Evolutionary conservation across 2,113 vertebrate species (phyloP), one percentile per base, ranked within the genome.

Genomic region (Madoqua kirkii): DNA sequence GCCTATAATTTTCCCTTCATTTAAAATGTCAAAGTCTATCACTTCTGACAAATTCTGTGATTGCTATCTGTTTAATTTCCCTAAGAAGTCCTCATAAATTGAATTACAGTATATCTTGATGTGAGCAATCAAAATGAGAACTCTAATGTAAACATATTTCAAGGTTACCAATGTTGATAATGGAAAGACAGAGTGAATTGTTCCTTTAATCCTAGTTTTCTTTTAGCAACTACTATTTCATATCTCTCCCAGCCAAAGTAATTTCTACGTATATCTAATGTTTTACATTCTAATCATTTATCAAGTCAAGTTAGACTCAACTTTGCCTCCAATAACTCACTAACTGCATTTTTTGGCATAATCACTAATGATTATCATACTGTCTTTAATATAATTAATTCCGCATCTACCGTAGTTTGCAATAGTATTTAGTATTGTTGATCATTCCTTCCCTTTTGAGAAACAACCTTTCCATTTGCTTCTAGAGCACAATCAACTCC

Each of bases 21-120:
- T 92, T 87, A 95, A 89, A 89, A 89, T 87, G n/a, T 62, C 45
- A 60, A 92, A 83, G 36, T 4, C 25, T 88, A 57, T 33, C 17
- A 50, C 19, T 91, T 95, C 31, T 82, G 6, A 74, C 11, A 62
- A 27, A 82, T 8, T 15, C n/a, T 76, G 8, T 67, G 1, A 13
- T 40, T n/a, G 16, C 12, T 55, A 55, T 59, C 6, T 43, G n/a
- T 81, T 87, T 31, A 52, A 11, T 52, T 81, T 86, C 12, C n/a
- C 62, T 11, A 67, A 57, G 11, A 81, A 83, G 19, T 67, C 3
- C 1, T 83, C 3, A 43, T 40, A 78, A 50, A 88, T 92, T 8
- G 67, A 40, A 82, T 82, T 85, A 60, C 2, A 71, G 14, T 55
- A 21, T 82, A 43, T 43, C 3, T 79, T 81, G 4, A 93, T 85